Percentiles rank a stretch among this genome's conserved stretches.
Conservation (phyloP, 2,888 invertebrate species). For the Mystacides longicornis region DNA sequence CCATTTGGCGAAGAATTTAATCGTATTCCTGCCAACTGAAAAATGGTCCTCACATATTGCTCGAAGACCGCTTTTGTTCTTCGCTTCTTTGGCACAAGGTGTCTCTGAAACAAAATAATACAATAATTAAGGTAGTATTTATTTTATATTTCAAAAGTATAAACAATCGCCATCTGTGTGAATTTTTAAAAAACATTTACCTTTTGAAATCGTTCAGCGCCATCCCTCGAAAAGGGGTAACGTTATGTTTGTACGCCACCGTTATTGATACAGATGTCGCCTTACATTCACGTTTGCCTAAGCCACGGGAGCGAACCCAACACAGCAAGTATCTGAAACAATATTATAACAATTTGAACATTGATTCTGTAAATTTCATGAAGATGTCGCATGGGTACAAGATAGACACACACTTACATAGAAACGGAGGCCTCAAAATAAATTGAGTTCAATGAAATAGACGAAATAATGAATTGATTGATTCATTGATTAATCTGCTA, state of each 20-base stretch:
- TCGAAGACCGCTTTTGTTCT: conserved; percentile 20
- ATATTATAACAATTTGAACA: too few relatives aligned
- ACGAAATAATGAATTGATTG: too few relatives aligned
- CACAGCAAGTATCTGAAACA: conserved; percentile 42
- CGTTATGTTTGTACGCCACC: conserved; percentile 24
- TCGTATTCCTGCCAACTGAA: conserved; percentile 26
- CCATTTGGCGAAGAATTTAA: conserved; percentile 3
- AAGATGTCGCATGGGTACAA: too few relatives aligned
- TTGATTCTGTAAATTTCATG: too few relatives aligned
- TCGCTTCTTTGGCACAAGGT: too few relatives aligned
- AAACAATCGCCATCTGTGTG: background rate
- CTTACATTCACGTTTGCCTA: conserved; percentile 35
- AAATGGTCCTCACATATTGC: conserved; percentile 24
- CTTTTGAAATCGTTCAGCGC: conserved; percentile 22
- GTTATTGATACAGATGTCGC: conserved; percentile 44
- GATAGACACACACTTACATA: too few relatives aligned
- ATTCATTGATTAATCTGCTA: too few relatives aligned
- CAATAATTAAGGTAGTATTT: background rate
- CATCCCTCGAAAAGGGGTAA: conserved; percentile 19
- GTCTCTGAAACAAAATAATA: background rate
- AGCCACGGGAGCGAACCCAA: conserved; percentile 29
- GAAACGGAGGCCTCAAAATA: too few relatives aligned
- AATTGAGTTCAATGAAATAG: too few relatives aligned
- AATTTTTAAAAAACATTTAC: conserved; percentile 3
- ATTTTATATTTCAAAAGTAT: background rate